phyloP scores from a whole-genome alignment of 37 sponge, comb jelly and placozoan genomes.

The Petrosia ficiformis region DNA sequence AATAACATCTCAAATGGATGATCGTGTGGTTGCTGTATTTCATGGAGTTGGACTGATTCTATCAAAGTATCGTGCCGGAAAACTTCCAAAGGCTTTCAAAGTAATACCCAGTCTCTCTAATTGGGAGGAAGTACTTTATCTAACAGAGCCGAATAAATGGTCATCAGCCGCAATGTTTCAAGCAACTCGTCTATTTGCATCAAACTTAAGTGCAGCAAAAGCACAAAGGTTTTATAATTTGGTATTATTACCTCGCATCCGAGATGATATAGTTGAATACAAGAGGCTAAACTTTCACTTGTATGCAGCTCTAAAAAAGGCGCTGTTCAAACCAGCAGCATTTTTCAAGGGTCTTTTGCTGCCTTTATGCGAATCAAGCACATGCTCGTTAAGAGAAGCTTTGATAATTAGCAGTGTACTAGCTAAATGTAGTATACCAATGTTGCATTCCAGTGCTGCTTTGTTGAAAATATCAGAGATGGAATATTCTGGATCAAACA shows the following conservation, averaged over 20 bases:
- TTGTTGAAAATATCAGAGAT: constrained; percentile 95
- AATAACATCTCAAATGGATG: constrained; percentile 46
- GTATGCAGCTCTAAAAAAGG: constrained; percentile 93
- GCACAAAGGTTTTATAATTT: constrained; percentile 94
- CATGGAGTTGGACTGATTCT: constrained; percentile 88
- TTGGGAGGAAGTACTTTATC: constrained; percentile 92
- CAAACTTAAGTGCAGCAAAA: constrained; percentile 77
- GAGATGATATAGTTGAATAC: constrained; percentile 99
- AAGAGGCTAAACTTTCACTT: constrained; percentile 93
- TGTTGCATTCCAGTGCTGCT: constrained; percentile 94
- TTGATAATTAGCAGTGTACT: constrained; percentile 91
- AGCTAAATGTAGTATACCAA: constrained; percentile 82
- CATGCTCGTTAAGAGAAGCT: constrained; percentile 95
- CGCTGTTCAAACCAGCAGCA: constrained; percentile 95
- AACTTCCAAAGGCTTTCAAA: constrained; percentile 97
- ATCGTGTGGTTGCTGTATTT: constrained; percentile 65
- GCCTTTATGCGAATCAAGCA: constrained; percentile 85
- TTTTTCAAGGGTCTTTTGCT: constrained; percentile 98
- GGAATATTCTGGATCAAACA: constrained; percentile 94
- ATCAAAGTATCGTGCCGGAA: constrained; percentile 90
- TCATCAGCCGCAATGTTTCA: constrained; percentile 97
- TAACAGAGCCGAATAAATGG: constrained; percentile 92
- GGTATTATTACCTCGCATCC: constrained; percentile 86
- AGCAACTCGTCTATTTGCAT: constrained; percentile 90
- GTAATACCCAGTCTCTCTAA: constrained; percentile 87